Base-by-base conservation (phyloP, 1,140 invertebrate genomes). In the Brachionus asplanchnoidis region DNA sequence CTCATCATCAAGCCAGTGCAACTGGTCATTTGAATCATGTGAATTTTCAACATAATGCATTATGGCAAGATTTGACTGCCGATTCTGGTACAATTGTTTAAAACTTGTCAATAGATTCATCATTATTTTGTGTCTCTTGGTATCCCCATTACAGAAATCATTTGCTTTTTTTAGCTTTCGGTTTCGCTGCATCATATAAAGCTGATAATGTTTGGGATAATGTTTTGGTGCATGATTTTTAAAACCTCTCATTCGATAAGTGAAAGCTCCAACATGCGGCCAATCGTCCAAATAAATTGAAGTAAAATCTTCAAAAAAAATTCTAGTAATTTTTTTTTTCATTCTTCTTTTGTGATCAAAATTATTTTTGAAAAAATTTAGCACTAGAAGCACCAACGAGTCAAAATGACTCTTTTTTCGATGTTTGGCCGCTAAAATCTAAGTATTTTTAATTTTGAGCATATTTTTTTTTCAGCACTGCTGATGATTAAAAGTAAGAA, bases 221-320 rank as follows among this genome's bases (percentile, higher is more conserved):
- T 36, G 32, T 36, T 36, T 36, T 36, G 95, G 95, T 0, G 96
- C 96, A 85, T 94, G 92, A 0, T 91, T 85, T 84, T 92, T 90
- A 89, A 98, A 98, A 0, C 96, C 96, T 85, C 94, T 94, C 87
- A 97, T 92, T 9, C 95, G 92, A 89, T 95, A 96, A 28, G 94
- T 95, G 87, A 97, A 98, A 0, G 94, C 96, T 0, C 32, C 32
- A 36, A 36, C 32, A 7, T 36, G 32, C 7, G 32, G 32, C 32
- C 32, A 36, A 36, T 36, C 32, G 32, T 36, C 32, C 32, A 36
- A 7, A 36, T 36, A 36, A 36, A 36, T 36, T 36, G 32, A 36
- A 7, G 5, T 36, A 36, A 36, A 36, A 36, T 36, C 32, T 28
- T 28, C 3, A 2, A 28, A 28, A 28, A 28, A 28, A 28, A 28